Evolutionary conservation across 2,113 vertebrate genomes (phyloP), one percentile per base, ranked within the genome.

Genomic region (Pseudorasbora parva): DNA sequence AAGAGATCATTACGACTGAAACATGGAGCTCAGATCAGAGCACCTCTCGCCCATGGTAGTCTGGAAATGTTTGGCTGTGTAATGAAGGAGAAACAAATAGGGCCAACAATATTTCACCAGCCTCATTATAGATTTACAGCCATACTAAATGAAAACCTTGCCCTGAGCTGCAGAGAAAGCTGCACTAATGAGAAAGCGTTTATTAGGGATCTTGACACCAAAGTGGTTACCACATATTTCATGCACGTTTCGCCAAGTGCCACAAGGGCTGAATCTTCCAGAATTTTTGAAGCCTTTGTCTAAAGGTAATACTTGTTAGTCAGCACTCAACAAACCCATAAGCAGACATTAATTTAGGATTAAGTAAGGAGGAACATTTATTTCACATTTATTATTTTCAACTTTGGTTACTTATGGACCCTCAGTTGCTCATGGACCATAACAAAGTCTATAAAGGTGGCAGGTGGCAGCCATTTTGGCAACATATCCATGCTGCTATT

Each of bases 81-180:
- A 88, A 82, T 71, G 41, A 88, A 83, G 5, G 51, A 82, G 54
- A 75, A 85, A 71, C 78, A 87, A 89, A 88, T 64, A 49, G 76
- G 71, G 87, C 89, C 91, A 92, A 71, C 83, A 60, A 83, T 82
- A 87, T 91, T 90, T 91, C 89, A 87, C 83, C 25, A 81, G 78
- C 62, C 87, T 89, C 90, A 89, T 91, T 89, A 87, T 79, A 78
- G 82, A 90, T 93, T 94, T 92, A 92, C 84, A 87, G 47, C 85
- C 82, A 59, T 66, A 83, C 77, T 89, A 90, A 93, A 90, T 81
- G 77, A 91, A 91, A 88, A 71, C 57, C 82, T 86, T 83, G 84
- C 89, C 87, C 83, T 81, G 81, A 88, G 73, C 88, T 84, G 81
- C 77, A 85, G 57, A 85, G 73, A 85, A 88, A 77, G 77, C 60